phyloP scores from a whole-genome alignment of 2,888 invertebrate genomes.

The Itoplectis maculator region DNA sequence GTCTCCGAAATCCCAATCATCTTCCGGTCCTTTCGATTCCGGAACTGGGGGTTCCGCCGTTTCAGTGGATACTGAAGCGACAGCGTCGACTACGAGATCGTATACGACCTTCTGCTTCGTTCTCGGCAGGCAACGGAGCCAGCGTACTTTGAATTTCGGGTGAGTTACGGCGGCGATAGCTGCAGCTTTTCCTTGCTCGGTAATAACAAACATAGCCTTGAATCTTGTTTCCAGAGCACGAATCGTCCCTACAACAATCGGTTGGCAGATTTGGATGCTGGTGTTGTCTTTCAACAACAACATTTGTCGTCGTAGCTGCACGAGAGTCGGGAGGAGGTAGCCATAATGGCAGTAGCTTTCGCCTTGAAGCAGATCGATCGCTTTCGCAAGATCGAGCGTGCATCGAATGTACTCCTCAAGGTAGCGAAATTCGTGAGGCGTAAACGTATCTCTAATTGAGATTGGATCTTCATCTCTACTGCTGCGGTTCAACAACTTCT shows the following conservation, averaged over 20 bases:
- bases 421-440: background rate
- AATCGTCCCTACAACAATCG: background rate
- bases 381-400: background rate
- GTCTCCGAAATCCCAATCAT: too few relatives aligned
- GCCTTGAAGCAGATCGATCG: conserved; percentile 26
- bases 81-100: conserved; percentile 12
- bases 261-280: background rate
- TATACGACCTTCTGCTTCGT: conserved; percentile 7
- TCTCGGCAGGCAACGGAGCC: conserved; percentile 33
- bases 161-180: conserved; percentile 47
- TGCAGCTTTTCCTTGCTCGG: conserved; percentile 22
- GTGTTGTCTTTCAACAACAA: background rate
- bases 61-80: too few relatives aligned
- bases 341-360: conserved; percentile 17
- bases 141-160: conserved; percentile 43
- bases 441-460: background rate
- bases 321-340: background rate
- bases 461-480: background rate
- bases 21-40: too few relatives aligned
- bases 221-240: conserved; percentile 34
- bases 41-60: too few relatives aligned
- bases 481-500: background rate
- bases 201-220: conserved; percentile 19
- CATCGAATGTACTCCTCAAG: conserved; percentile 11
- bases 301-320: background rate